Evolutionary conservation across 1,140 invertebrate genomes (phyloP), one percentile per base, ranked within the genome.

Genomic region (Brachionus calyciflorus): DNA sequence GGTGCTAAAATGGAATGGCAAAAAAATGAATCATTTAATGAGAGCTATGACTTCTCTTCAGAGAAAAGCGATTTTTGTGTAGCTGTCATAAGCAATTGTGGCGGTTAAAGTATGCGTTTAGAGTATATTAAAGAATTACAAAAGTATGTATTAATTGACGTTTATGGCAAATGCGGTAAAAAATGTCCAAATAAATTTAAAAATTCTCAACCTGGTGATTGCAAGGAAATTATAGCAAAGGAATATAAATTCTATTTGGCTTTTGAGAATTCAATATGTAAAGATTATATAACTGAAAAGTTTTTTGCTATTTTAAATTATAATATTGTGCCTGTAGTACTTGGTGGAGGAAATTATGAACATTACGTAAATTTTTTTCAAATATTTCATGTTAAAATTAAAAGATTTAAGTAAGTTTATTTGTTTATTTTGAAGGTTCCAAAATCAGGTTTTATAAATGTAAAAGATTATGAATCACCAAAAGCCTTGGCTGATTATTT

Each of bases 261-360:
- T 10, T 78, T 78, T 26, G 78, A 78, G 63, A 78, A 78, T 73
- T 41, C 48, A 4, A 19, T 78, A 4, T 78, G 78, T 78, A 44
- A 57, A 17, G 77, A 78, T 73, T 78, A 78, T 40, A 33, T 78
- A 6, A 78, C 78, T n/a, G 78, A 78, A 41, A 78, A 78, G 40
- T 75, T 78, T 28, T 78, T 73, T 30, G 40, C 26, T 24, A 24
- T 41, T 0, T 30, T 78, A 2, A 14, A 37, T 40, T 40, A 44
- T 37, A 12, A 26, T 10, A 51, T 78, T n/a, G 77, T 78, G 14
- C 78, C 78, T 4, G 41, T 78, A 3, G 78, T 78, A 10, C 40
- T 40, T 37, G 70, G 70, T 46, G 48, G 70, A 7, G 37, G 48
- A 14, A 40, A 76, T 55, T 76, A 76, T 55, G 41, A 44, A 26